Evolutionary conservation across 2,113 vertebrate species (phyloP).

Genomic region (Dipodomys merriami): DNA sequence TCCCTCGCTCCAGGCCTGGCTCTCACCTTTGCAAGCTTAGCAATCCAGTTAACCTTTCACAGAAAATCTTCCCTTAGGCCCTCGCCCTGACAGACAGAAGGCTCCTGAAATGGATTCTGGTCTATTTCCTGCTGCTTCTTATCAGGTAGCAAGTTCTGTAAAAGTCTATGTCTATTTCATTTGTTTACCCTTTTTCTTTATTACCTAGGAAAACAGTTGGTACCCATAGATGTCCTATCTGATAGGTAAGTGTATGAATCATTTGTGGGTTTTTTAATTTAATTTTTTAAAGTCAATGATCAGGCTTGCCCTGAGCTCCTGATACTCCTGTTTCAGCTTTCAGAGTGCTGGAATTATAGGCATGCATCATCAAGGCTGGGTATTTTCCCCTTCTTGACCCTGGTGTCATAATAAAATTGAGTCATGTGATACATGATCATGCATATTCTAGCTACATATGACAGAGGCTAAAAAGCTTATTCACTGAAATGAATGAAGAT

Average conservation of each 20-base stretch:
- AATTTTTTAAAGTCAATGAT: not conserved
- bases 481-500: not conserved
- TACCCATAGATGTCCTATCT: not conserved
- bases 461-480: not conserved
- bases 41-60: not conserved
- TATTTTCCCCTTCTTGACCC: not conserved
- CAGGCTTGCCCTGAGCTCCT: not conserved
- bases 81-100: not conserved
- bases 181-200: not conserved
- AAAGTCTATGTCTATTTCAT: not conserved
- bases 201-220: not conserved
- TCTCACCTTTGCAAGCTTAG: not conserved
- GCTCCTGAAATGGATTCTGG: not conserved
- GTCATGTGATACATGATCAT: not conserved
- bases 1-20: not conserved
- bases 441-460: rapidly evolving
- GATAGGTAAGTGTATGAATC: not conserved
- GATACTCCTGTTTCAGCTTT: not conserved
- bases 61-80: not conserved
- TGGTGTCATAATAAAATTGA: not conserved
- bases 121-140: not conserved
- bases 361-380: not conserved
- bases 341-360: not conserved
- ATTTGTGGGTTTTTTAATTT: not conserved
- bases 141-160: not conserved